phyloP scores from a whole-genome alignment of 1,140 invertebrate genomes.

The Anastrepha obliqua region DNA sequence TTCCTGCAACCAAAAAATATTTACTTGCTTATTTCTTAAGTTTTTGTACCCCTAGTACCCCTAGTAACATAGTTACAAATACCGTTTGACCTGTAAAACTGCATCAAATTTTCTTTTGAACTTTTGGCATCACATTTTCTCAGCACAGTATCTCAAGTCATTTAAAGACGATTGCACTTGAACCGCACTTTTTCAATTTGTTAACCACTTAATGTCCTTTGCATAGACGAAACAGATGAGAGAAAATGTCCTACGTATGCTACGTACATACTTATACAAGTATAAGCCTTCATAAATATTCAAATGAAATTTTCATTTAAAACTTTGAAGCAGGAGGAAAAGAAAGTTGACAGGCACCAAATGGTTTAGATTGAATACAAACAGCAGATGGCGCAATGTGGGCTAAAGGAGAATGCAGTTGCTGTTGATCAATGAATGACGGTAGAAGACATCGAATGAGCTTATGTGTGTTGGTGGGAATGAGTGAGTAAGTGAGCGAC shows the following conservation, averaged over 20 bases:
- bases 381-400: constrained; percentile 32
- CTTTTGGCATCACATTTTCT: not conserved
- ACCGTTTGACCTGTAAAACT: no score
- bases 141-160: not conserved
- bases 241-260: not conserved
- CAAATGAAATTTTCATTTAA: constrained; percentile 53
- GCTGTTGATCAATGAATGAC: constrained; percentile 1
- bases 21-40: no score
- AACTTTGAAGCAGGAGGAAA: constrained; percentile 24
- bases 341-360: constrained; percentile 47
- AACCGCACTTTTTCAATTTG: constrained; percentile 49
- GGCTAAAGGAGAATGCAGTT: not conserved
- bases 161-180: constrained; percentile 2
- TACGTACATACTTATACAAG: not conserved
- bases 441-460: not conserved
- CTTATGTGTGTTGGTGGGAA: not conserved
- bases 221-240: not conserved
- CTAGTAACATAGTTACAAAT: no score
- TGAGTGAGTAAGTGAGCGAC: not conserved
- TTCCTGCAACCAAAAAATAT: no score
- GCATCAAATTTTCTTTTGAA: no score
- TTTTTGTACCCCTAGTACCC: no score
- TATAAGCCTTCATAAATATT: constrained; percentile 49
- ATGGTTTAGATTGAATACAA: constrained; percentile 48
- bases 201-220: constrained; percentile 42